Percentiles rank a stretch among this genome's conserved stretches.
Conservation (phyloP, 2,888 invertebrate genomes). For the Perizoma flavofasciatum region DNA sequence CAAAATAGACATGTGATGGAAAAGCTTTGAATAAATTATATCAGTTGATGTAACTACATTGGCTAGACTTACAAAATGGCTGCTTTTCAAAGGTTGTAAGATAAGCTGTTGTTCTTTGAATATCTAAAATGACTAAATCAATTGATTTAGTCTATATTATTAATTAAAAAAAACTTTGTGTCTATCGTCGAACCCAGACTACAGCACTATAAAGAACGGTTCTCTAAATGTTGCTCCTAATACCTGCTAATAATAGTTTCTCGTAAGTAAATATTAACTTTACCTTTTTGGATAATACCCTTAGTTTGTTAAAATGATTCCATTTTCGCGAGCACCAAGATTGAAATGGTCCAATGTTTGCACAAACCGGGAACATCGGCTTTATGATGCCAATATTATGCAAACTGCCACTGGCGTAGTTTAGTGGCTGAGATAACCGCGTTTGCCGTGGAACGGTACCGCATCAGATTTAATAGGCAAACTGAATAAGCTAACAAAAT, state of each 20-base stretch:
- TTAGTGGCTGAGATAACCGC: constrained; percentile 40
- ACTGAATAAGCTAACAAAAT: constrained; percentile 20
- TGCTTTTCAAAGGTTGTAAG: neutral
- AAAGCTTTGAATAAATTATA: constrained; percentile 30
- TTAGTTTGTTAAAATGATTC: constrained; percentile 16
- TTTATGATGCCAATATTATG: constrained; percentile 59
- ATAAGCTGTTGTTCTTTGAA: too few relatives aligned
- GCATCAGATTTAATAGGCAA: constrained; percentile 32
- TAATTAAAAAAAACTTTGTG: too few relatives aligned
- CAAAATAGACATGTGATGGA: constrained; percentile 22
- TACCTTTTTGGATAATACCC: constrained; percentile 6
- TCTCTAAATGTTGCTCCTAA: too few relatives aligned
- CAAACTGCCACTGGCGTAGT: constrained; percentile 52
- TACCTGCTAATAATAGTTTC: too few relatives aligned
- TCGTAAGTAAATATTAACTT: neutral
- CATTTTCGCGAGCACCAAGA: constrained; percentile 20
- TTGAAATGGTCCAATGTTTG: constrained; percentile 36
- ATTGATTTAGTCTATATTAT: too few relatives aligned
- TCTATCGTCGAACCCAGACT: too few relatives aligned
- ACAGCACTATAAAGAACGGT: too few relatives aligned
- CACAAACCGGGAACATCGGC: constrained; percentile 44
- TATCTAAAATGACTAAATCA: too few relatives aligned
- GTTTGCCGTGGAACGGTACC: constrained; percentile 37
- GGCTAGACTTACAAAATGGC: constrained; percentile 15
- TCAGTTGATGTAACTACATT: constrained; percentile 27